Conservation (phyloP, 2,888 invertebrate genomes). For the Amiota communis region DNA sequence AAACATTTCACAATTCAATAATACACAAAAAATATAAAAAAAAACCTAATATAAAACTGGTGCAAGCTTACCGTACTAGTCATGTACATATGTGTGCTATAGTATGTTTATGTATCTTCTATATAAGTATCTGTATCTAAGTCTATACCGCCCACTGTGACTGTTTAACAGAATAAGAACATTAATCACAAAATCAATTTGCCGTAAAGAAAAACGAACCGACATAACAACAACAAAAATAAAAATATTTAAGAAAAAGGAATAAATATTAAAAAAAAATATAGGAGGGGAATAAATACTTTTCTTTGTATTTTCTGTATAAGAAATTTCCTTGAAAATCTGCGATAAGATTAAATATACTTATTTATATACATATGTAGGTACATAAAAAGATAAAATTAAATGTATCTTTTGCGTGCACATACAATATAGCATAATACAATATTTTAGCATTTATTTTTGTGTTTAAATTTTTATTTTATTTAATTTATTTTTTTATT, state of each 20-base stretch:
- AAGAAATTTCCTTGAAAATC: slow-evolving; percentile 23
- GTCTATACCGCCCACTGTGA: background rate
- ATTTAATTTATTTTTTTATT: background rate
- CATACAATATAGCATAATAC: background rate
- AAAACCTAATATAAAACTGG: too few relatives aligned
- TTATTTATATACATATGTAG: too few relatives aligned
- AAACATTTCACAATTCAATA: background rate
- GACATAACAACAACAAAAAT: background rate
- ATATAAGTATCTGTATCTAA: too few relatives aligned
- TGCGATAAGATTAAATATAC: slow-evolving; percentile 14
- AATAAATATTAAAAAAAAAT: too few relatives aligned
- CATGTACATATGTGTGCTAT: too few relatives aligned
- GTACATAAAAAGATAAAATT: too few relatives aligned
- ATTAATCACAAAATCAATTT: slow-evolving; percentile 4
- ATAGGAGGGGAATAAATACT: too few relatives aligned
- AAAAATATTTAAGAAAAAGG: background rate
- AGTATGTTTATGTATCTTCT: too few relatives aligned
- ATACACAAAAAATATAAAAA: too few relatives aligned
- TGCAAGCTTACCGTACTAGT: too few relatives aligned
- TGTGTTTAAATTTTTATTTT: background rate
- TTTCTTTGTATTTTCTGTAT: background rate
- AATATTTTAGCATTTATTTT: too few relatives aligned
- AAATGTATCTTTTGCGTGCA: background rate
- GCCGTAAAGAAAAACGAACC: background rate
- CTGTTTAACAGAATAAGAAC: background rate